Conservation (phyloP, 2,797 vertebrate genomes). For the Poecilia velifera region DNA sequence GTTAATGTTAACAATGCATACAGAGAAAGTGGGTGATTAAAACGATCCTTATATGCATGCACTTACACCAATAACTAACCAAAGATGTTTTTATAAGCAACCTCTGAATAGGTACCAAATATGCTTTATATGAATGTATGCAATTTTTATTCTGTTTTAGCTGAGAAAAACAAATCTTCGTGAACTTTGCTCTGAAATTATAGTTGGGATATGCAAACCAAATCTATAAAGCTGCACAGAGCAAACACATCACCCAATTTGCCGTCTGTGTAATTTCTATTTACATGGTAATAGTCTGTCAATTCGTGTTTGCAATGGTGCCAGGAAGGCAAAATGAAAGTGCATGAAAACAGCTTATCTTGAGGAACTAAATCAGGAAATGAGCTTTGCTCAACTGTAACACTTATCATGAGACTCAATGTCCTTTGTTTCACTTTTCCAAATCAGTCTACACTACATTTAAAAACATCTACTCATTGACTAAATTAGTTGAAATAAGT, state of each 20-base stretch:
- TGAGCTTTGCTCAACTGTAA: slow-evolving; percentile 32
- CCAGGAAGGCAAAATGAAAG: slow-evolving; percentile 23
- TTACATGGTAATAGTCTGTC: slow-evolving; percentile 57
- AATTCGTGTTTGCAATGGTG: slow-evolving; percentile 40
- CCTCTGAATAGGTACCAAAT: neutral
- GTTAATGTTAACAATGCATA: slow-evolving; percentile 10
- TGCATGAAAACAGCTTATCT: slow-evolving; percentile 39
- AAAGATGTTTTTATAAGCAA: neutral
- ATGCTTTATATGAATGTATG: neutral
- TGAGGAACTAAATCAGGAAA: slow-evolving; percentile 41
- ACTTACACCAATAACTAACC: slow-evolving; percentile 2
- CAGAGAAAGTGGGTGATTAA: slow-evolving; percentile 11
- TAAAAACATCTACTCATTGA: slow-evolving; percentile 23
- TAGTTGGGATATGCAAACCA: slow-evolving; percentile 17
- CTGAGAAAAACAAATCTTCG: slow-evolving; percentile 7
- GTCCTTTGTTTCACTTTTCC: slow-evolving; percentile 21
- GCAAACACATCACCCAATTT: slow-evolving; percentile 49
- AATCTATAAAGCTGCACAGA: slow-evolving; percentile 38
- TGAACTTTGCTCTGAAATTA: slow-evolving; percentile 20
- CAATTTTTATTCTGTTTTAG: slow-evolving; percentile 17
- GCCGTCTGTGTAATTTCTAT: slow-evolving; percentile 48
- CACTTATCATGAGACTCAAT: slow-evolving; percentile 5
- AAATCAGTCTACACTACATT: slow-evolving; percentile 13
- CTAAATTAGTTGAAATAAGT: slow-evolving; percentile 40
- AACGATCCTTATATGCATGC: slow-evolving; percentile 5